phyloP scores from a whole-genome alignment of 2,113 vertebrate species.

The Sebastes schlegelii region DNA sequence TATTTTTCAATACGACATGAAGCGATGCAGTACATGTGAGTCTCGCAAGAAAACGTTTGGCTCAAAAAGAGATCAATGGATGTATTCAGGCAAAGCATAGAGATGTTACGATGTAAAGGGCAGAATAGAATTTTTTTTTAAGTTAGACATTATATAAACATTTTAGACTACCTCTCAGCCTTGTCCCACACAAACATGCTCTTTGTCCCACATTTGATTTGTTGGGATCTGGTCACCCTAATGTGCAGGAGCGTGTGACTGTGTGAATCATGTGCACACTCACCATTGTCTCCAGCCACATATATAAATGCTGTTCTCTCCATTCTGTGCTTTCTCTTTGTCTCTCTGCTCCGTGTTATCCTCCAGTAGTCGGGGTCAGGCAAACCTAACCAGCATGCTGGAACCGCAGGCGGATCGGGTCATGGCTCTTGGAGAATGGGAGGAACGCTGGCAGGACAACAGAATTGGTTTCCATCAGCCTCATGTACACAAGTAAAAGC shows the following conservation, averaged over 20 bases:
- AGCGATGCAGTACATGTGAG: too few relatives aligned
- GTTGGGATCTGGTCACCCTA: too few relatives aligned
- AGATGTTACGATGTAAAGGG: too few relatives aligned
- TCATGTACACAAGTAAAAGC: constrained; percentile 82
- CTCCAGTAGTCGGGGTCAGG: background rate
- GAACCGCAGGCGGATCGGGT: constrained; percentile 75
- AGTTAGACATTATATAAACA: too few relatives aligned
- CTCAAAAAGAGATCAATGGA: too few relatives aligned
- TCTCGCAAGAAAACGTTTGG: too few relatives aligned
- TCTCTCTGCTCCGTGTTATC: background rate
- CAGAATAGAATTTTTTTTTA: too few relatives aligned
- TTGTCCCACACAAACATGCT: too few relatives aligned
- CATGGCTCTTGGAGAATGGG: constrained; percentile 86
- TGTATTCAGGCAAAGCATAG: too few relatives aligned
- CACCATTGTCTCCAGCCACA: background rate
- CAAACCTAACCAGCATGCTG: constrained; percentile 56
- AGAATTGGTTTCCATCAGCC: constrained; percentile 86
- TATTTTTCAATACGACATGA: too few relatives aligned
- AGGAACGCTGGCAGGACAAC: constrained; percentile 83
- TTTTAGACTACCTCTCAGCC: too few relatives aligned
- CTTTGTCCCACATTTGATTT: too few relatives aligned
- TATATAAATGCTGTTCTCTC: background rate
- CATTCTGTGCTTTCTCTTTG: background rate
- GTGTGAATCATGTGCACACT: background rate
- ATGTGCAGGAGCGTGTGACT: background rate